Evolutionary conservation across 2,797 vertebrate genomes (phyloP), one percentile per base, ranked within the genome.

Genomic region (Bucorvus abyssinicus): DNA sequence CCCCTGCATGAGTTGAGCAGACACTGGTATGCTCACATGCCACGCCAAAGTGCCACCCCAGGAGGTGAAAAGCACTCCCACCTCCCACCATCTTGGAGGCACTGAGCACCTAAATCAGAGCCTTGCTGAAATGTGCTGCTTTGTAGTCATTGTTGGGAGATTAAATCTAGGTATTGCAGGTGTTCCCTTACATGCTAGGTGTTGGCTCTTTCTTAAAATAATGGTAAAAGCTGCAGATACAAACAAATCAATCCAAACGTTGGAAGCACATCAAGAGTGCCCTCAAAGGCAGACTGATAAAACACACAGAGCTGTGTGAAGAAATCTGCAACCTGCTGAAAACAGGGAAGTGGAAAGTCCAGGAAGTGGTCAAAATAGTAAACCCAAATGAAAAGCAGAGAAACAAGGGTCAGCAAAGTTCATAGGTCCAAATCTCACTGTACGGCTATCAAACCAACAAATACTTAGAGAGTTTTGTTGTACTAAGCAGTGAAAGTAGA

Each of bases 201-300:
- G 56, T n/a, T 59, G 64, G 50, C 29, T 79, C 45, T 40, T 49
- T 49, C 84, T 84, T 84, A 76, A 94, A 93, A 84, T 52, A 61
- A 0, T 50, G 53, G 40, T 59, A 59, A 76, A 71, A 73, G 70
- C 80, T 82, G 78, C 82, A 79, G 74, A 32, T 57, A 67, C 16
- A 74, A 81, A 89, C 56, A 74, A 29, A 81, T 73, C n/a, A 36
- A 34, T 77, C 53, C 40, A 61, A 67, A 61, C 1, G 5, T n/a
- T 63, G 64, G 68, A 76, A 76, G 55, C 36, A 4, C 10, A 53
- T 21, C 21, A 19, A 22, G 53, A 68, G 65, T 75, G 76, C 50
- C 76, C 64, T 87, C 53, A 75, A 80, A 81, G 87, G 53, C 83
- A 82, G 32, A 32, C 21, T 70, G 60, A 61, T 89, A 60, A 82